phyloP scores from a whole-genome alignment of 2,888 invertebrate species.

The Acronicta alni region DNA sequence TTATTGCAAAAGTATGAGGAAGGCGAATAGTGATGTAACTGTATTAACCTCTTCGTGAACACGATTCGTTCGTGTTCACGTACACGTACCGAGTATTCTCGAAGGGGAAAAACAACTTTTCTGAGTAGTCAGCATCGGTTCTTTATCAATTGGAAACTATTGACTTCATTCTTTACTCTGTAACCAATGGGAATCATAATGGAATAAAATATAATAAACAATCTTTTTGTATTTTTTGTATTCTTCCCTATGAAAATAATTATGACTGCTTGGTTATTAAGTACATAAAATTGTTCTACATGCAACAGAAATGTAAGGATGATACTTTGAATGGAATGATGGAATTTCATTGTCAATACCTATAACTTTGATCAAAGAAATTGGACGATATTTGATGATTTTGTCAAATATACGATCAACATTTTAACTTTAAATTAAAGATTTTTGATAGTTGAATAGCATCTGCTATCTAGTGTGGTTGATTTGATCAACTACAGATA shows the following conservation, averaged over 20 bases:
- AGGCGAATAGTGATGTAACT: slow-evolving; percentile 30
- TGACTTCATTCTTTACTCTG: not conserved
- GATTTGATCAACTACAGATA: too few species aligned
- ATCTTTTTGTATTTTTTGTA: too few species aligned
- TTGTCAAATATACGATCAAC: too few species aligned
- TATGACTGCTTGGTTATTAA: slow-evolving; percentile 12
- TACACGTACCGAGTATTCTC: slow-evolving; percentile 23
- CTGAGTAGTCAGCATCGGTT: slow-evolving; percentile 7
- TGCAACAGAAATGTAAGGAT: slow-evolving; percentile 10
- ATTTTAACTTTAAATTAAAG: too few species aligned
- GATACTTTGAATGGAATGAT: too few species aligned
- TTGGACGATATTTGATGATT: too few species aligned
- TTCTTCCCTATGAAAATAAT: not conserved
- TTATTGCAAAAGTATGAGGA: slow-evolving; percentile 13
- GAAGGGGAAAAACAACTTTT: slow-evolving; percentile 20
- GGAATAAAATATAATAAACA: too few species aligned
- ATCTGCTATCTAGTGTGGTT: too few species aligned
- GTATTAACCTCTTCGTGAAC: slow-evolving; percentile 7
- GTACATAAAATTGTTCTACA: slow-evolving; percentile 22
- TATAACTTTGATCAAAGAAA: too few species aligned
- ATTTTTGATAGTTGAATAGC: too few species aligned
- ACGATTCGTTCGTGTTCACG: slow-evolving; percentile 24
- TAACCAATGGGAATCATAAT: too few species aligned
- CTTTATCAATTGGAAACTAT: slow-evolving; percentile 19
- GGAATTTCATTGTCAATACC: too few species aligned